phyloP scores from a whole-genome alignment of 2,113 vertebrate species.

The Proteles cristata region DNA sequence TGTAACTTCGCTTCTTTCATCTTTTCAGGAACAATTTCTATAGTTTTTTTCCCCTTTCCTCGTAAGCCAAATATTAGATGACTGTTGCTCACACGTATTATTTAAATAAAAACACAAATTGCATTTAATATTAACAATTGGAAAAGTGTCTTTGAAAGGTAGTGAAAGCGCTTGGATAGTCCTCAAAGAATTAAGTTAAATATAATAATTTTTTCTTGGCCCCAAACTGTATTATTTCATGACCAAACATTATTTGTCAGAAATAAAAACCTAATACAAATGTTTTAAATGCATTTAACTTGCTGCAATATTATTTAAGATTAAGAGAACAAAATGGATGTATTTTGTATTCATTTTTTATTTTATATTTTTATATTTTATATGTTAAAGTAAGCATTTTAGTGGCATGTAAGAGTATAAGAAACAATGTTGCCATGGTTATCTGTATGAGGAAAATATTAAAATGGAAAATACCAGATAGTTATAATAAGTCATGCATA shows the following conservation, averaged over 20 bases:
- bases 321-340: slow-evolving; percentile 9
- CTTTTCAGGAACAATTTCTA: not conserved
- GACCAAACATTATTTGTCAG: slow-evolving; percentile 41
- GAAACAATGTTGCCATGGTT: not conserved
- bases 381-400: slow-evolving; percentile 23
- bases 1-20: not conserved
- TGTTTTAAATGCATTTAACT: slow-evolving; percentile 19
- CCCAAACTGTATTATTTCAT: not conserved
- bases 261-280: slow-evolving; percentile 30
- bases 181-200: slow-evolving; percentile 32
- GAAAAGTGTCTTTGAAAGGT: slow-evolving; percentile 10
- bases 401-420: not conserved
- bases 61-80: not conserved
- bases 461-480: not conserved
- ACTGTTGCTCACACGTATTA: not conserved
- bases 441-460: not conserved
- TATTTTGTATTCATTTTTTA: no score
- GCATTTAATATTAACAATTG: slow-evolving; percentile 13
- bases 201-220: slow-evolving; percentile 39
- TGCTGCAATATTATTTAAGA: not conserved
- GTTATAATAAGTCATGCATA: not conserved
- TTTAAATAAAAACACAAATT: slow-evolving; percentile 19
- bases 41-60: not conserved
- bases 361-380: not conserved
- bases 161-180: slow-evolving; percentile 45